These are phyloP conservation scores for Rhagoletis pomonella DNA, from an alignment of 1,140 invertebrate species.

Conservation along the genomic window DNA sequence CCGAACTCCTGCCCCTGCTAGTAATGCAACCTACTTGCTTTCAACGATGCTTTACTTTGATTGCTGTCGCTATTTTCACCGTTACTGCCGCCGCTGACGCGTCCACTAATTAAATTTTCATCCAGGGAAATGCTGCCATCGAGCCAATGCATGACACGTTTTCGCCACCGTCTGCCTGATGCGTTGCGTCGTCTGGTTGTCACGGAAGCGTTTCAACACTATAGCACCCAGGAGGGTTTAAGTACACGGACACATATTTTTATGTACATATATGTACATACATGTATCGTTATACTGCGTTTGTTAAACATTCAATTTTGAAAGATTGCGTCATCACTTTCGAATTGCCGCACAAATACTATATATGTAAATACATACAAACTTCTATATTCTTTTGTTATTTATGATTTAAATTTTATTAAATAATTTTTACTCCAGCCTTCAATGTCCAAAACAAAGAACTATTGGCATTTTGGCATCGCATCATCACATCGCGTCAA, in stretches of 20 bases:
- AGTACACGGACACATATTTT: not conserved
- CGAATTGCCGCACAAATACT: too few species aligned
- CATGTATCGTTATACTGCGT: too few species aligned
- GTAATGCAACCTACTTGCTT: slow-evolving; percentile 70
- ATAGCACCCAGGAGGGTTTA: not conserved
- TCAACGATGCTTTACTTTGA: slow-evolving; percentile 57
- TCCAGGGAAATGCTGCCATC: slow-evolving; percentile 72
- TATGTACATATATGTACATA: not conserved
- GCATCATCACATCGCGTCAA: not conserved
- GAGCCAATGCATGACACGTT: slow-evolving; percentile 74
- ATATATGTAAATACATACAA: too few species aligned
- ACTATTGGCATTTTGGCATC: not conserved
- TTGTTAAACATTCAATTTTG: too few species aligned
- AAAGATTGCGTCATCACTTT: too few species aligned
- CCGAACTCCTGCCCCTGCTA: not conserved
- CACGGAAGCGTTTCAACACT: not conserved
- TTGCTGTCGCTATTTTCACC: slow-evolving; percentile 59
- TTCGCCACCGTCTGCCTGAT: not conserved
- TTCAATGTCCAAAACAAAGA: not conserved
- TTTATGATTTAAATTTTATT: too few species aligned
- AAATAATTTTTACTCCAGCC: not conserved
- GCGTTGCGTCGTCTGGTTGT: not conserved
- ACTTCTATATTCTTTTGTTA: too few species aligned
- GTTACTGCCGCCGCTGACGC: slow-evolving; percentile 67
- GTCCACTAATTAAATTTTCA: slow-evolving; percentile 74